Evolutionary conservation across 35 echinoderm and acorn worm genomes (phyloP), one percentile per base, ranked within the genome.

Genomic region (Acanthaster planci): DNA sequence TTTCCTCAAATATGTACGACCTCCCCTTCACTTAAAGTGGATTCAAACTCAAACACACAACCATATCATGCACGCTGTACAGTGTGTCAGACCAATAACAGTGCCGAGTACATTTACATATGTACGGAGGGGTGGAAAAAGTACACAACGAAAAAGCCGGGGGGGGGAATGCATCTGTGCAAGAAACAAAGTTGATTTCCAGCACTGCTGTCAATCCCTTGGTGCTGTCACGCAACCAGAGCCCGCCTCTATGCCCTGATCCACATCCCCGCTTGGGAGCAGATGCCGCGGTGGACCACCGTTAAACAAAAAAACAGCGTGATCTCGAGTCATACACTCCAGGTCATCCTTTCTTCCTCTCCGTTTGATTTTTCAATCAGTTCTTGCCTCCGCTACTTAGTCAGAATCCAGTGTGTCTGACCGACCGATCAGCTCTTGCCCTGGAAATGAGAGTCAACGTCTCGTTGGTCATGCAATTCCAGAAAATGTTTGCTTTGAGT

Each of bases 401-500:
- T 3, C 26, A 35, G 26, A 72, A 72, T 30, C 10, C 34, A 34
- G 64, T 34, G 1, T 31, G 30, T 7, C 64, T 68, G 60, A 68
- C 32, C 60, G 32, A 68, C 60, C 7, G 64, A 72, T 19, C 64
- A 12, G 3, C 2, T 19, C 29, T 72, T 72, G 3, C 23, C 23
- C 14, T 6, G 64, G 26, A 72, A 26, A 23, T 12, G 1, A 10
- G 34, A 31, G 64, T 72, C 64, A 72, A 72, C 34, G 64, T 26
- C 64, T 72, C 30, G 30, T 26, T 72, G 64, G 64, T 72, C 64
- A 72, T 26, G 14, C 64, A 72, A 72, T 72, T 72, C 64, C 64
- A 12, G 64, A 34, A 72, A 14, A 21, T 72, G 64, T 72, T 47
- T 47, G 42, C 42, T 47, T 12, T 47, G 42, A 47, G 42, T 47